phyloP scores from a whole-genome alignment of 2,113 vertebrate species.

The Leucoraja erinaceus region DNA sequence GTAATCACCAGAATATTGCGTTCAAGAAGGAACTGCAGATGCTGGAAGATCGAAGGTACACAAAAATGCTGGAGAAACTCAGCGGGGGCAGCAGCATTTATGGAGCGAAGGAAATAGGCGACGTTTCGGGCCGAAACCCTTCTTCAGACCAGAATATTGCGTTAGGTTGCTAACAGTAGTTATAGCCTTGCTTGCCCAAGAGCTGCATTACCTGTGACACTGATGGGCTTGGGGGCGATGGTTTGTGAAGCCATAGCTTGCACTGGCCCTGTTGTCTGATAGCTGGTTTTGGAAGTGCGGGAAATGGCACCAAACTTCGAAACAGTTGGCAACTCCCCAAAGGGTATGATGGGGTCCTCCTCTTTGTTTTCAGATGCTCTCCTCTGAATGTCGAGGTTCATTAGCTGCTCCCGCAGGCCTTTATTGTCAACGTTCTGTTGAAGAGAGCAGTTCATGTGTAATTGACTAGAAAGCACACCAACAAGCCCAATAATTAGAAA shows the following conservation, averaged over 20 bases:
- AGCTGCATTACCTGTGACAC: constrained; percentile 65
- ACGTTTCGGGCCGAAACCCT: too few species aligned
- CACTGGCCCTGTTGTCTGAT: constrained; percentile 84
- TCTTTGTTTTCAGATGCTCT: constrained; percentile 78
- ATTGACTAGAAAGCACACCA: background rate
- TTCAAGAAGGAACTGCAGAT: too few species aligned
- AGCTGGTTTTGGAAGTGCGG: constrained; percentile 85
- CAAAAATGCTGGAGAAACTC: too few species aligned
- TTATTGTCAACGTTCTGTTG: constrained; percentile 82
- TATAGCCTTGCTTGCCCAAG: background rate
- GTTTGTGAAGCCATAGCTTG: constrained; percentile 63
- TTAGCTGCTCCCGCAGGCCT: constrained; percentile 70
- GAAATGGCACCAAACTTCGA: constrained; percentile 95
- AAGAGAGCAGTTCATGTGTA: constrained; percentile 19
- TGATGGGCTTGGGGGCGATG: constrained; percentile 74
- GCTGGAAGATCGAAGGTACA: too few species aligned
- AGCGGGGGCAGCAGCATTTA: too few species aligned
- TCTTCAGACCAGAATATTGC: background rate
- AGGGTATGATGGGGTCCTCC: constrained; percentile 94
- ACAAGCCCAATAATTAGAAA: background rate
- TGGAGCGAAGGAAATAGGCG: too few species aligned
- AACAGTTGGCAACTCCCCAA: constrained; percentile 89
- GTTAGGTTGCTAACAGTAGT: background rate
- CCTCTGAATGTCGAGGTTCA: constrained; percentile 71
- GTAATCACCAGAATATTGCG: background rate